Evolutionary conservation across 2,113 vertebrate species (phyloP).

Genomic region (Cyrtonyx montezumae): DNA sequence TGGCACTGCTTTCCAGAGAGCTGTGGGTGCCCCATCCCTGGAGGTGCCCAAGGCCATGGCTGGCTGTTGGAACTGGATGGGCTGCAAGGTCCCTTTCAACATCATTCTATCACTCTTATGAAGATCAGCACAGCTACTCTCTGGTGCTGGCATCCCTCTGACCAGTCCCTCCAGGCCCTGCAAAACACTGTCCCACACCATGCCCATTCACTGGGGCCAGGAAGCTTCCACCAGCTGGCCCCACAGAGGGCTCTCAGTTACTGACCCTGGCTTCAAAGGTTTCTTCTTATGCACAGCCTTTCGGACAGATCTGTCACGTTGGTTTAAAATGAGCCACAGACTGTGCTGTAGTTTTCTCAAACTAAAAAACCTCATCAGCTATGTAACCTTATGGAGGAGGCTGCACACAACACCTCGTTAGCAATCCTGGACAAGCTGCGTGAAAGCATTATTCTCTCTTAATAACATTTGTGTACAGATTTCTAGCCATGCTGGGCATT

Average conservation of each 20-base stretch:
- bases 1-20: no score
- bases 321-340: background rate
- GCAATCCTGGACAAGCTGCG: background rate
- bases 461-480: background rate
- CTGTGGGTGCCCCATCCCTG: no score
- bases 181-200: background rate
- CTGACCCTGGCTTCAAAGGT: background rate
- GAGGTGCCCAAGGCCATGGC: no score
- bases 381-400: background rate
- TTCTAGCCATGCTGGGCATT: background rate
- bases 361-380: background rate
- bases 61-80: background rate
- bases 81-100: background rate
- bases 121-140: accelerated
- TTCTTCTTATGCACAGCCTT: background rate
- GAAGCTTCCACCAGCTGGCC: background rate
- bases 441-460: background rate
- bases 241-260: background rate
- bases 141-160: accelerated
- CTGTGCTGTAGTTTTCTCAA: background rate
- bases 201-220: accelerated
- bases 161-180: background rate
- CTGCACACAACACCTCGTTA: background rate
- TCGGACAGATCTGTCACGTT: background rate
- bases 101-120: background rate